Evolutionary conservation across 2,113 vertebrate genomes (phyloP).

Genomic region (Brachypteracias leptosomus): DNA sequence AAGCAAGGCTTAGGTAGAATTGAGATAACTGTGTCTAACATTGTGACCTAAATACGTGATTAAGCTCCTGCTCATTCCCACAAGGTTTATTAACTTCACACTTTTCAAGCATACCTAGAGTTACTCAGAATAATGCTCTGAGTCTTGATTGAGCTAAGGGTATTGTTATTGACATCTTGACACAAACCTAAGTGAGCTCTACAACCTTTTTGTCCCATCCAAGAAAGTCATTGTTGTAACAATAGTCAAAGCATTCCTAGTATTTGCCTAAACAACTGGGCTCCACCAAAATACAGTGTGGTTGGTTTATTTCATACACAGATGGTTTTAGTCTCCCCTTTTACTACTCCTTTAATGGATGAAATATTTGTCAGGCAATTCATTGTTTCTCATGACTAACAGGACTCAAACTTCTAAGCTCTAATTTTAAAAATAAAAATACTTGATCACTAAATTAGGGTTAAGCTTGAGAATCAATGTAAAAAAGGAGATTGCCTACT

Average conservation of each 20-base stretch:
- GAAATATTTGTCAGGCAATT: background rate
- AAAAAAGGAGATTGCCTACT: background rate
- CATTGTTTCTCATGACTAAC: background rate
- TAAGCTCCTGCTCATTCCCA: background rate
- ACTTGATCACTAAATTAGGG: background rate
- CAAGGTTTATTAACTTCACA: background rate
- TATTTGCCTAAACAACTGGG: background rate
- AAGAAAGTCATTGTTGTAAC: background rate
- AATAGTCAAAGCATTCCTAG: background rate
- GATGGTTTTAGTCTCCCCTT: background rate
- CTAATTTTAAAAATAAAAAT: background rate
- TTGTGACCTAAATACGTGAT: background rate
- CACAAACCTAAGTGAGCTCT: fast-evolving
- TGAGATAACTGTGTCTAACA: background rate
- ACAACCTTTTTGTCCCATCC: background rate
- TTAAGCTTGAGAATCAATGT: background rate
- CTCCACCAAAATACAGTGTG: background rate
- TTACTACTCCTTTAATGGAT: background rate
- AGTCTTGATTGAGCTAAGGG: background rate
- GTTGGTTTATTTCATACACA: background rate
- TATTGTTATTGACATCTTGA: fast-evolving
- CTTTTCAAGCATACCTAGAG: background rate
- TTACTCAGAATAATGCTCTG: background rate
- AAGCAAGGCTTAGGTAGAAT: background rate
- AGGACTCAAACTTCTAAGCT: background rate